Conservation (phyloP, 2,888 invertebrate species). For the Danaus chrysippus region DNA sequence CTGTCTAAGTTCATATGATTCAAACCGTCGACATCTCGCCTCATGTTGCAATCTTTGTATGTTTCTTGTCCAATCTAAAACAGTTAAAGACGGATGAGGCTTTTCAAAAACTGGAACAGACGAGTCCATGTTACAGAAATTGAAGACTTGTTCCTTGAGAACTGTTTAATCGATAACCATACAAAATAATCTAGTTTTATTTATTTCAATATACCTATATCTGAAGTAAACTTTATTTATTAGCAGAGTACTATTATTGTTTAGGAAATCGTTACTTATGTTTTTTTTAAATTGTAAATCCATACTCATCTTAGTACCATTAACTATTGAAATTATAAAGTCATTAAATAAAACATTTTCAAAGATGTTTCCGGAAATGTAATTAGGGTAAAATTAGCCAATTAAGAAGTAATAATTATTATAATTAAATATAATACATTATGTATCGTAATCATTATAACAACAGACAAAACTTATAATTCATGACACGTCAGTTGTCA, state of each 20-base stretch:
- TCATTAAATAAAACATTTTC: too few relatives aligned
- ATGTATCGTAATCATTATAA: background rate
- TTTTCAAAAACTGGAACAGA: constrained; percentile 80
- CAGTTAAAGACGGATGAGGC: constrained; percentile 81
- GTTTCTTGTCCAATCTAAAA: constrained; percentile 88
- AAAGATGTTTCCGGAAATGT: too few relatives aligned
- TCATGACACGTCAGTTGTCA: constrained; percentile 3
- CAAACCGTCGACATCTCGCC: constrained; percentile 81
- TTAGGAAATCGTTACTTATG: too few relatives aligned
- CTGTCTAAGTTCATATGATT: constrained; percentile 85
- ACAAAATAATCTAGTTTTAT: too few relatives aligned
- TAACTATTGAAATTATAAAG: too few relatives aligned
- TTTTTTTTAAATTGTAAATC: too few relatives aligned
- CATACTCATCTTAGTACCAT: too few relatives aligned
- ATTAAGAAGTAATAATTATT: too few relatives aligned
- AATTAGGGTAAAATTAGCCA: too few relatives aligned
- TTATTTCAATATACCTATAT: too few relatives aligned
- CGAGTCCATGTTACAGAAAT: constrained; percentile 53
- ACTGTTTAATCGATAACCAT: constrained; percentile 19
- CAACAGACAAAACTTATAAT: background rate
- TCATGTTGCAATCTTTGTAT: constrained; percentile 85
- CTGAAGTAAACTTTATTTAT: too few relatives aligned
- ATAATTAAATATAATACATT: background rate
- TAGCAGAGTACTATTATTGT: too few relatives aligned
- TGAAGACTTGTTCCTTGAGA: background rate